phyloP scores from a whole-genome alignment of 2,888 invertebrate species.

The Sylvicola cinctus region DNA sequence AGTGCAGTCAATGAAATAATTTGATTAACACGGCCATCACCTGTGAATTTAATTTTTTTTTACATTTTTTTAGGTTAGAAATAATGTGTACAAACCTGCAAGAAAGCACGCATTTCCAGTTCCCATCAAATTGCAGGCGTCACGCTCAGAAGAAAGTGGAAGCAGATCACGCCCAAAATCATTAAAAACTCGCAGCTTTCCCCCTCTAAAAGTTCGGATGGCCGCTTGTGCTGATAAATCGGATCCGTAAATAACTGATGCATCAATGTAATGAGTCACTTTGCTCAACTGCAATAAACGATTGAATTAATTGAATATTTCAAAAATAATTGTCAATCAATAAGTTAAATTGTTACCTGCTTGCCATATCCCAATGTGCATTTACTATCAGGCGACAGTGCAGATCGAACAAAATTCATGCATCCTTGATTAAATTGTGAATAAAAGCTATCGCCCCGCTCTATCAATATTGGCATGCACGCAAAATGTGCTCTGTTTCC shows the following conservation, averaged over 20 bases:
- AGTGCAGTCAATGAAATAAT: conserved; percentile 51
- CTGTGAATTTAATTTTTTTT: conserved; percentile 26
- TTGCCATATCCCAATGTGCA: conserved; percentile 50
- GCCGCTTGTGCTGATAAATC: conserved; percentile 31
- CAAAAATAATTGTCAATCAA: neutral
- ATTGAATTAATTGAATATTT: neutral
- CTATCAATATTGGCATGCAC: conserved; percentile 43
- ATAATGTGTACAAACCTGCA: too few species aligned
- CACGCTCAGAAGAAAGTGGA: conserved; percentile 37
- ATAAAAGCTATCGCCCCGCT: conserved; percentile 38
- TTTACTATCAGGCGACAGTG: conserved; percentile 40
- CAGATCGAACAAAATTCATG: conserved; percentile 50
- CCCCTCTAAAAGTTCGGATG: conserved; percentile 37
- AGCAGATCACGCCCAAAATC: conserved; percentile 44
- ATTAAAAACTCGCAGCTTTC: conserved; percentile 38
- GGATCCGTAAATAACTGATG: conserved; percentile 55
- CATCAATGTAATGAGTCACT: conserved; percentile 50
- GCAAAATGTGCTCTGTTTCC: conserved; percentile 36
- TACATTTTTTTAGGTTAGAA: too few species aligned
- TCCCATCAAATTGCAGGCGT: conserved; percentile 38
- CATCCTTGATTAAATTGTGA: conserved; percentile 35
- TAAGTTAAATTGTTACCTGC: conserved; percentile 33
- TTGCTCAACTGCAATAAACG: conserved; percentile 40
- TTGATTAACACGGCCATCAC: conserved; percentile 59
- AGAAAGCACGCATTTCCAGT: conserved; percentile 42